Evolutionary conservation across 2,888 invertebrate species (phyloP).

Genomic region (Sphinx pinastri): DNA sequence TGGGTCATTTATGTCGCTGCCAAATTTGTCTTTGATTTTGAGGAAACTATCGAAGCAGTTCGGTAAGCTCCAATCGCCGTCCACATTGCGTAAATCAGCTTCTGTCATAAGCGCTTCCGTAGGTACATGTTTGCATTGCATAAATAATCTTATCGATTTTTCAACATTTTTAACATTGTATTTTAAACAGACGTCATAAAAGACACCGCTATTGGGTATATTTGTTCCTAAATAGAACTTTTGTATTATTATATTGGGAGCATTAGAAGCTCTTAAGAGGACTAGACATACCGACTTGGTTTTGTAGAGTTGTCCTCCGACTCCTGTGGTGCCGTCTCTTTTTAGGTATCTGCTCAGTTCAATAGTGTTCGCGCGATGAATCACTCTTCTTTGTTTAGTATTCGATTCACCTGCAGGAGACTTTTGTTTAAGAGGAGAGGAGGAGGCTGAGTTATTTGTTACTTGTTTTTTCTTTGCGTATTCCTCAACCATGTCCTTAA

Average conservation of each 20-base stretch:
- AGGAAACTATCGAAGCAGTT: conserved; percentile 52
- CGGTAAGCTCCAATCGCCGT: conserved; percentile 43
- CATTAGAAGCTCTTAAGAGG: conserved; percentile 45
- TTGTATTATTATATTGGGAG: conserved; percentile 38
- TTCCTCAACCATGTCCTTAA: neutral
- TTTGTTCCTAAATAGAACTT: conserved; percentile 49
- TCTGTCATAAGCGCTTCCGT: conserved; percentile 44
- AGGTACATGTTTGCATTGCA: conserved; percentile 51
- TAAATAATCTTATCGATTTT: conserved; percentile 43
- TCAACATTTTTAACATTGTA: conserved; percentile 37
- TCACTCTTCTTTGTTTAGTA: conserved; percentile 27
- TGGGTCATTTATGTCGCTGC: conserved; percentile 37
- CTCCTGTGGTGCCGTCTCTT: conserved; percentile 37
- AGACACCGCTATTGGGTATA: conserved; percentile 47
- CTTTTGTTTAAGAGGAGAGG: neutral
- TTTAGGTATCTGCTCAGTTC: conserved; percentile 27
- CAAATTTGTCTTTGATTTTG: conserved; percentile 47
- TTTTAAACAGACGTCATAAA: conserved; percentile 51
- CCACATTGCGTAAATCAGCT: conserved; percentile 39
- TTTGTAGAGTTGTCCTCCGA: conserved; percentile 39
- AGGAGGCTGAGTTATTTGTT: too few species aligned
- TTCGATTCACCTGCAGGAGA: neutral
- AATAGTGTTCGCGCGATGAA: conserved; percentile 21
- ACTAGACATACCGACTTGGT: conserved; percentile 50
- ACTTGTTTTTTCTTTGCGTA: conserved; percentile 2